Evolutionary conservation across 2,113 vertebrate species (phyloP).

Genomic region (Pimephales promelas): DNA sequence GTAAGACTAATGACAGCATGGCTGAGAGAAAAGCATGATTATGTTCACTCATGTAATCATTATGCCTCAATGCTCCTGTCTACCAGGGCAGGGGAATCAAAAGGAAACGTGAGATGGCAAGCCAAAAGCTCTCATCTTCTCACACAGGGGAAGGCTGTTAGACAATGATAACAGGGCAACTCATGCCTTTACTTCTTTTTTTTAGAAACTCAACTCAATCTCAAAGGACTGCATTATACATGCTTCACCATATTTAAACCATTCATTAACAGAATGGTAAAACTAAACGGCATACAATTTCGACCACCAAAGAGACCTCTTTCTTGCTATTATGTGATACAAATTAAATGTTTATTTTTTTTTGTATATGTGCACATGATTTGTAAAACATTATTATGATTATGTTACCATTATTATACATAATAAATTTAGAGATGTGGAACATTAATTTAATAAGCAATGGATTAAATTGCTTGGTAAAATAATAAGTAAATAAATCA

Average conservation of each 20-base stretch:
- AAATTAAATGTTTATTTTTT: neutral
- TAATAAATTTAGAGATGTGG: too few species aligned
- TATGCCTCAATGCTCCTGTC: conserved; percentile 34
- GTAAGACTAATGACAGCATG: conserved; percentile 31
- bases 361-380: neutral
- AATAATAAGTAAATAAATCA: too few species aligned
- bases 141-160: conserved; percentile 27
- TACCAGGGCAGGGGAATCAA: conserved; percentile 40
- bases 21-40: conserved; percentile 43
- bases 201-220: conserved; percentile 12
- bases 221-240: neutral
- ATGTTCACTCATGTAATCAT: conserved; percentile 29
- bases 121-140: conserved; percentile 47
- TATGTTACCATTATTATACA: too few species aligned
- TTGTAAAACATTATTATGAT: neutral
- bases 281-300: neutral
- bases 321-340: neutral
- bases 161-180: conserved; percentile 43
- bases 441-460: too few species aligned
- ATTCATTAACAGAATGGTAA: neutral
- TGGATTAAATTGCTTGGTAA: too few species aligned
- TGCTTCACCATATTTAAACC: neutral
- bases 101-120: conserved; percentile 41
- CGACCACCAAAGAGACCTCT: too few species aligned
- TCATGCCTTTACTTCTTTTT: conserved; percentile 2